These are phyloP conservation scores for Enteromius trimaculatus DNA, from an alignment of 2,797 vertebrate genomes.

Conservation along the genomic window DNA sequence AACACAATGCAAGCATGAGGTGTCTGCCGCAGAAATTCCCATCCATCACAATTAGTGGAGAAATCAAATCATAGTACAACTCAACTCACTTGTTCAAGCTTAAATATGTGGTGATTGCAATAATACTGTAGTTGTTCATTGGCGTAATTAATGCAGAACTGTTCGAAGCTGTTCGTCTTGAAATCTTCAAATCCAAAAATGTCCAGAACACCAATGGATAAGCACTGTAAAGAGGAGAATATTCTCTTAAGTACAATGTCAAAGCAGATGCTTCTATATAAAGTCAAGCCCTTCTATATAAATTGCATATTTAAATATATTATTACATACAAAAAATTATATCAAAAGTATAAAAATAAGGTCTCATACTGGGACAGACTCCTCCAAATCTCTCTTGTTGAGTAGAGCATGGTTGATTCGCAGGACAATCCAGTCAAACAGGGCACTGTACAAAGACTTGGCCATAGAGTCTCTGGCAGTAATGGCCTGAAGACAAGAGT, in stretches of 20 bases:
- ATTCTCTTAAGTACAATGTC: neutral
- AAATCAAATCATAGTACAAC: neutral
- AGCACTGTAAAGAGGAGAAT: conserved; percentile 74
- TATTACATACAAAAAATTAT: neutral
- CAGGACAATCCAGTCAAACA: conserved; percentile 96
- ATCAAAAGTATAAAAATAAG: neutral
- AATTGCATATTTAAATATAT: neutral
- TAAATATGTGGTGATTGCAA: conserved; percentile 93
- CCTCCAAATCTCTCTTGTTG: conserved; percentile 92
- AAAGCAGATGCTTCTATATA: neutral
- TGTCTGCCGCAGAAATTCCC: neutral
- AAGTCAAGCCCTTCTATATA: neutral
- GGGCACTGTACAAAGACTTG: conserved; percentile 89
- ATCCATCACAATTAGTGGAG: neutral
- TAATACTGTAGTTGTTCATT: conserved; percentile 92
- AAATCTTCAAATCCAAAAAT: conserved; percentile 97
- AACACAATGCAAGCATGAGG: conserved; percentile 21
- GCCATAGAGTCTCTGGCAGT: conserved; percentile 93
- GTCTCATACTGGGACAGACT: conserved; percentile 84
- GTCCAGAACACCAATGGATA: conserved; percentile 93
- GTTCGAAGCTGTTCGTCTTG: conserved; percentile 91
- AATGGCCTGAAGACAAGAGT: conserved; percentile 78
- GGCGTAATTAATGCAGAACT: conserved; percentile 96
- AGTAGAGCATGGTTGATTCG: conserved; percentile 94
- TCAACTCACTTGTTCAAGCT: conserved; percentile 84